Percentiles rank a stretch among this genome's conserved stretches.
These are phyloP conservation scores for Channallabes apus DNA, from an alignment of 2,797 vertebrate species.

Conservation along the genomic window DNA sequence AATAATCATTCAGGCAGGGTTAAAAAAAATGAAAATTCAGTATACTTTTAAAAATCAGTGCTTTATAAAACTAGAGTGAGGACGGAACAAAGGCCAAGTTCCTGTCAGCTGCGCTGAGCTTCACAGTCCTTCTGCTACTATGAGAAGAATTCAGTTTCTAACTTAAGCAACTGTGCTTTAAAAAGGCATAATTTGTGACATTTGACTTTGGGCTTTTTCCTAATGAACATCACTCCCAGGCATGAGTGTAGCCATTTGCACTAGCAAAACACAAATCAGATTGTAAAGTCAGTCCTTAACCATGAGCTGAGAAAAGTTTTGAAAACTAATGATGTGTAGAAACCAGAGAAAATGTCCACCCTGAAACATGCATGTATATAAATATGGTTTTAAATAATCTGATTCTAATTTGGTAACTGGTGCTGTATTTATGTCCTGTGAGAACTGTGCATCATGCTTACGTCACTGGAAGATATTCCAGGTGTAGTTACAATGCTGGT, in stretches of 20 bases:
- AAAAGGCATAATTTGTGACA: neutral
- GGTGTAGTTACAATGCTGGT: neutral
- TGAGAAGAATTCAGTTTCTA: neutral
- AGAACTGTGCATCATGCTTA: neutral
- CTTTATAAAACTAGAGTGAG: constrained; percentile 3
- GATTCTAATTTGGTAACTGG: neutral
- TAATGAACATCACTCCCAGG: neutral
- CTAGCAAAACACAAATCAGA: neutral
- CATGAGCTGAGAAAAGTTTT: neutral
- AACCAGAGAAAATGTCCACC: neutral
- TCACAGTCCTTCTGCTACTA: neutral
- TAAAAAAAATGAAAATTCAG: neutral
- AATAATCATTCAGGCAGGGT: neutral
- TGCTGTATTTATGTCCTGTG: neutral
- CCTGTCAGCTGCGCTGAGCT: constrained; percentile 1
- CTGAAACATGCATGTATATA: neutral
- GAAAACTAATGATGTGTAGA: neutral
- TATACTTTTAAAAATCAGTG: neutral
- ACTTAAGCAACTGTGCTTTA: neutral
- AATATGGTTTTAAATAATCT: neutral
- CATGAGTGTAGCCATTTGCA: neutral
- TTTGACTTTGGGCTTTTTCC: neutral
- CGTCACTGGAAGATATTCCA: neutral
- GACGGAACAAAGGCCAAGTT: neutral
- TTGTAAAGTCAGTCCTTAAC: neutral